Evolutionary conservation across 2,888 invertebrate genomes (phyloP), one percentile per base, ranked within the genome.

Genomic region (Volucella inflata): DNA sequence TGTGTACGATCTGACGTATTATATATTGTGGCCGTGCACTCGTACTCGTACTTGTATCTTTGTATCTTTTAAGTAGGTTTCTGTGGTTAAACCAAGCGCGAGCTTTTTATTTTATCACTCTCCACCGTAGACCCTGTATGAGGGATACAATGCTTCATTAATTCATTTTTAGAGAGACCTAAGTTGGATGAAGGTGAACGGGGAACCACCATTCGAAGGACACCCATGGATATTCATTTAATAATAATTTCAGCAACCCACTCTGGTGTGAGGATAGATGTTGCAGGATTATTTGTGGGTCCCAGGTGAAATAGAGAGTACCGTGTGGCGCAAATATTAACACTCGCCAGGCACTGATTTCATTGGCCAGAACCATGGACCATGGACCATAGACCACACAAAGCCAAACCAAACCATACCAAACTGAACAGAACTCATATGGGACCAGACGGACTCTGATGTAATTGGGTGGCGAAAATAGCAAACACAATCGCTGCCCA

Each of bases 271-370:
- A 14, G 50, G 50, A 11, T n/a, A 38, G 36, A 53, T 50, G 60
- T 2, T 6, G 40, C 4, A 16, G 72, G 64, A 76, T 77, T 81
- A 85, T 85, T 77, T 85, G 85, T 81, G 57, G 67, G 72, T 59
- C 85, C 80, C 85, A 85, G 81, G 85, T 85, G 85, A 72, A 62
- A n/a, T 67, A 71, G 71, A 65, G 44, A 67, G 55, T 55, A 62
- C 65, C 11, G 60, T 72, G 79, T 62, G 60, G 76, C n/a, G 71
- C 36, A 75, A 75, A 71, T 76, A 60, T 71, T 71, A 80, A 84
- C 71, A 80, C 71, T 60, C 65, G 44, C 46, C 8, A 50, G 38
- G 16, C 12, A 57, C 36, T 59, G n/a, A 16, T 59, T 68, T 55
- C 16, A 59, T 67, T 72, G 72, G 50, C 14, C 50, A 21, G 44